phyloP scores from a whole-genome alignment of 2,797 vertebrate species.

The Perodicticus potto region DNA sequence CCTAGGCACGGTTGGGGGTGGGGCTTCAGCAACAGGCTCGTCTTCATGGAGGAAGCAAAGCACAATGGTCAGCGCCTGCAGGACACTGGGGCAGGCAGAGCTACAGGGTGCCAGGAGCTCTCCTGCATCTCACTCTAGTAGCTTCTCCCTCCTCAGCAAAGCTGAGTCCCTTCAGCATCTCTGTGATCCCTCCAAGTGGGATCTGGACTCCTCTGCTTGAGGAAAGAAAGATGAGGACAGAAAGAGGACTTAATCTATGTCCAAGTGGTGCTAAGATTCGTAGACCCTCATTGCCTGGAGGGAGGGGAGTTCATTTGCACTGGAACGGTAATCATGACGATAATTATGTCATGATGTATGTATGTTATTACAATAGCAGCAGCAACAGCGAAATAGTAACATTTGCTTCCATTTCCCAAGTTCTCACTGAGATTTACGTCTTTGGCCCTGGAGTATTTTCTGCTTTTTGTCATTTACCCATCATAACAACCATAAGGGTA shows the following conservation, averaged over 20 bases:
- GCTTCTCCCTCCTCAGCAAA: not conserved
- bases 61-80: accelerated
- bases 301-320: not conserved
- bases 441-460: not conserved
- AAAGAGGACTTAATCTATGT: not conserved
- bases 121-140: not conserved
- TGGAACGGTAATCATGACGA: not conserved
- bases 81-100: not conserved
- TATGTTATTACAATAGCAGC: not conserved
- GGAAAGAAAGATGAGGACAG: not conserved
- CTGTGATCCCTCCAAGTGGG: not conserved
- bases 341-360: too few species aligned
- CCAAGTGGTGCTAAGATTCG: not conserved
- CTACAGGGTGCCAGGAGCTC: not conserved
- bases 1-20: accelerated
- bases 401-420: not conserved
- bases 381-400: too few species aligned
- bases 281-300: not conserved
- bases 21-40: not conserved
- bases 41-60: not conserved
- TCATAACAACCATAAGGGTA: not conserved
- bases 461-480: not conserved
- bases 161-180: not conserved
- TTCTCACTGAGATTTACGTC: not conserved
- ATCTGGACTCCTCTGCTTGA: not conserved